Percentiles rank a stretch among this genome's conserved stretches.
Evolutionary conservation across 2,113 vertebrate species (phyloP).

Genomic region (Thomomys bottae): DNA sequence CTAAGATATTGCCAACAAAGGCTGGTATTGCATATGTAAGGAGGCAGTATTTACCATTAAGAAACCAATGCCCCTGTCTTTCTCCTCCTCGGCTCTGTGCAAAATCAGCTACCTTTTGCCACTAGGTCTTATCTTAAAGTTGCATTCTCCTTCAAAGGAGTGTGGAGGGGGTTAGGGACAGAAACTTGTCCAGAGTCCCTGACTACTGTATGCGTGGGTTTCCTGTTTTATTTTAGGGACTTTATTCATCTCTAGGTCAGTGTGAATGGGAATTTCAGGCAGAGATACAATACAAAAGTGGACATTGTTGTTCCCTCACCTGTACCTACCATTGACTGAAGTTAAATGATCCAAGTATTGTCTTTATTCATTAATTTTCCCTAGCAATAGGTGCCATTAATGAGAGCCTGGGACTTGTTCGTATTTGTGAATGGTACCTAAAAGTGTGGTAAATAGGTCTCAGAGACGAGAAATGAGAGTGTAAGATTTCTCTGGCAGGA

Average conservation of each 20-base stretch:
- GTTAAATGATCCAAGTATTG: neutral
- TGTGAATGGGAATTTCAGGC: neutral
- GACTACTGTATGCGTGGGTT: neutral
- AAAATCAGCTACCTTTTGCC: conserved; percentile 22
- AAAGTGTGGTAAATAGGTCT: conserved; percentile 43
- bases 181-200: conserved; percentile 17
- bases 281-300: neutral
- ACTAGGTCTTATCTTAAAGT: conserved; percentile 59
- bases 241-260: conserved; percentile 39
- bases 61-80: conserved; percentile 42
- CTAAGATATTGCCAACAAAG: conserved; percentile 63
- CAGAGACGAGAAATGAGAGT: neutral
- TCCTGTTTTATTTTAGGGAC: neutral
- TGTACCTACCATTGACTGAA: neutral
- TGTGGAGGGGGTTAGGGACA: neutral
- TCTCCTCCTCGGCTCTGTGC: conserved; percentile 20
- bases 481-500: conserved; percentile 30
- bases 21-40: conserved; percentile 28
- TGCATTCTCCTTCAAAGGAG: conserved; percentile 49
- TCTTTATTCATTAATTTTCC: conserved; percentile 58
- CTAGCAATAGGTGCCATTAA: neutral
- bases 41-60: conserved; percentile 62
- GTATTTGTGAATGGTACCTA: conserved; percentile 49
- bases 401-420: conserved; percentile 26
- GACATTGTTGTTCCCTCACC: neutral